These are phyloP conservation scores for Horisme vitalbata DNA, from an alignment of 2,888 invertebrate genomes.

Conservation along the genomic window DNA sequence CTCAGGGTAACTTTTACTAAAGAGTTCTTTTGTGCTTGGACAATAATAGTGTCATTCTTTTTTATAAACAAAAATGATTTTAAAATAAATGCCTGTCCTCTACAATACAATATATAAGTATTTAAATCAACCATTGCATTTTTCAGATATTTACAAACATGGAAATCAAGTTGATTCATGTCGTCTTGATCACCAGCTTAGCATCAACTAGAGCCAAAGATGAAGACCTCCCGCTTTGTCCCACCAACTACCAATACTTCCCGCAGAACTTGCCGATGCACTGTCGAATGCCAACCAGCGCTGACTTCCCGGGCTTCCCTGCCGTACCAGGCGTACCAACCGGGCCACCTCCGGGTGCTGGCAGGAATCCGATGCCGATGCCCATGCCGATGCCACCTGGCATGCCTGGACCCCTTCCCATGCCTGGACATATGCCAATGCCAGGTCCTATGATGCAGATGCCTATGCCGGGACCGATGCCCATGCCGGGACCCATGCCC, in stretches of 20 bases:
- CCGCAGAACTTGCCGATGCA: slow-evolving; percentile 74
- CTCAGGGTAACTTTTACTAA: too few relatives aligned
- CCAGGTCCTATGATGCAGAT: slow-evolving; percentile 30
- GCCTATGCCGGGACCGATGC: slow-evolving; percentile 36
- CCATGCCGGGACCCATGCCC: slow-evolving; percentile 40
- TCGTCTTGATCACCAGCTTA: slow-evolving; percentile 36
- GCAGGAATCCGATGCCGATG: slow-evolving; percentile 40
- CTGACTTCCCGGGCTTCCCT: slow-evolving; percentile 24
- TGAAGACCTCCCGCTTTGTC: slow-evolving; percentile 63
- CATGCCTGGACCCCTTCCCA: slow-evolving; percentile 32
- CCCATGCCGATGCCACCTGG: slow-evolving; percentile 29
- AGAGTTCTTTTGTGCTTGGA: too few relatives aligned
- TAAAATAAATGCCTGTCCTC: too few relatives aligned
- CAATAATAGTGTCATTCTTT: too few relatives aligned
- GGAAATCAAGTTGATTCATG: slow-evolving; percentile 31
- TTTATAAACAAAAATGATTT: too few relatives aligned
- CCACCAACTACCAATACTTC: slow-evolving; percentile 59
- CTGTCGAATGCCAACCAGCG: slow-evolving; percentile 61
- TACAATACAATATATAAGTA: too few relatives aligned
- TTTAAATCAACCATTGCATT: too few relatives aligned
- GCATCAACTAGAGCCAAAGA: slow-evolving; percentile 37
- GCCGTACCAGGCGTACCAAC: slow-evolving; percentile 25
- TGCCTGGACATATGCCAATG: slow-evolving; percentile 32
- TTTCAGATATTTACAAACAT: slow-evolving; percentile 46
- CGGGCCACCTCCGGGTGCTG: slow-evolving; percentile 38